phyloP scores from a whole-genome alignment of 2,113 vertebrate species.

The Ictalurus punctatus region DNA sequence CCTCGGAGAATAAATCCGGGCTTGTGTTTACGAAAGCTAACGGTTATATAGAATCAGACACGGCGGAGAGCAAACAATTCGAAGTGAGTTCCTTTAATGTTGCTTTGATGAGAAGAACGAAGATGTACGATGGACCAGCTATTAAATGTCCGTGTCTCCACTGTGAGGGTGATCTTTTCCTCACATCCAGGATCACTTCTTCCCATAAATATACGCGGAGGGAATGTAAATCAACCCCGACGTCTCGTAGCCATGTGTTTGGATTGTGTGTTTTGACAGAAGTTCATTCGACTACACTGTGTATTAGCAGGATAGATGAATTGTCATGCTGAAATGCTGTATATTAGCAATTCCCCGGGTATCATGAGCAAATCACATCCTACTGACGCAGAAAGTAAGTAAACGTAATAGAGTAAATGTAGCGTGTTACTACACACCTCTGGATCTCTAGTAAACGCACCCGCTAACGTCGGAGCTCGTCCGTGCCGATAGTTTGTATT shows the following conservation, averaged over 20 bases:
- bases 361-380: background rate
- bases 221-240: slow-evolving; percentile 50
- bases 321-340: background rate
- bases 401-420: background rate
- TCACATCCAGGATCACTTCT: slow-evolving; percentile 57
- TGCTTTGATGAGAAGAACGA: slow-evolving; percentile 64
- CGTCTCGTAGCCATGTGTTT: slow-evolving; percentile 32
- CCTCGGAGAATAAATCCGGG: background rate
- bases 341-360: background rate
- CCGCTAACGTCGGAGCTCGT: background rate
- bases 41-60: background rate
- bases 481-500: background rate
- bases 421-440: background rate
- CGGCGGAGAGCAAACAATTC: slow-evolving; percentile 45
- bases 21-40: background rate
- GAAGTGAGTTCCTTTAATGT: slow-evolving; percentile 59
- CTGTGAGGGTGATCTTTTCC: slow-evolving; percentile 20
- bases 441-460: background rate
- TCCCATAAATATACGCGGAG: slow-evolving; percentile 60
- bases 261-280: background rate
- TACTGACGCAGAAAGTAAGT: background rate
- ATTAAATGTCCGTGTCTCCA: slow-evolving; percentile 2
- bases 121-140: slow-evolving; percentile 52
- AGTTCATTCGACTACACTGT: background rate
- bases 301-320: background rate